Percentiles rank a stretch among this genome's conserved stretches.
phyloP scores from a whole-genome alignment of 2,888 invertebrate species.

The Parnassius apollo region DNA sequence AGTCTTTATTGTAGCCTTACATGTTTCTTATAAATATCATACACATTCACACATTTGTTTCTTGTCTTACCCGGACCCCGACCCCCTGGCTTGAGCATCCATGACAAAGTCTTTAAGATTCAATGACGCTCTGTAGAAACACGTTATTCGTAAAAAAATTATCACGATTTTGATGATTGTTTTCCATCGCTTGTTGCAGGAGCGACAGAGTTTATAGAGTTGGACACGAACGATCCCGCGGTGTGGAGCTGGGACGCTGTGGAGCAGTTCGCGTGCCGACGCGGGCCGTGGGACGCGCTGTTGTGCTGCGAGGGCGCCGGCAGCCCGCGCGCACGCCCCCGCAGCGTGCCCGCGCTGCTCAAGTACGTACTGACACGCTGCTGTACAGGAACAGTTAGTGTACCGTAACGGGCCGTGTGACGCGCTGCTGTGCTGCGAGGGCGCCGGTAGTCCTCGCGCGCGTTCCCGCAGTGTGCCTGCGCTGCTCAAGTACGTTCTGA shows the following conservation, averaged over 20 bases:
- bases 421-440: constrained; percentile 55
- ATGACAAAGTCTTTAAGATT: too few species aligned
- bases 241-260: constrained; percentile 34
- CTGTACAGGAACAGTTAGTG: constrained; percentile 41
- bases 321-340: constrained; percentile 35
- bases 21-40: too few species aligned
- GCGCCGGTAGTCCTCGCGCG: constrained; percentile 15
- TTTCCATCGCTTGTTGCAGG: constrained; percentile 37
- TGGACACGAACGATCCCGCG: constrained; percentile 28
- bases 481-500: neutral
- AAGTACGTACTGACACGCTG: constrained; percentile 45
- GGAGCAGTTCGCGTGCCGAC: constrained; percentile 45
- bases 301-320: constrained; percentile 51
- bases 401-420: constrained; percentile 57
- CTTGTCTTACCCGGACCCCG: too few species aligned
- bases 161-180: too few species aligned
- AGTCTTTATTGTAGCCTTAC: too few species aligned
- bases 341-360: constrained; percentile 46
- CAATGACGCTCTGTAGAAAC: too few species aligned
- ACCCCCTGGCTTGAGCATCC: too few species aligned
- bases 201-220: constrained; percentile 52
- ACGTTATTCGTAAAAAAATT: too few species aligned
- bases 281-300: constrained; percentile 66
- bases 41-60: too few species aligned
- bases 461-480: neutral